These are phyloP conservation scores for Drosophila formosana DNA, from an alignment of 2,888 invertebrate genomes.

Conservation along the genomic window DNA sequence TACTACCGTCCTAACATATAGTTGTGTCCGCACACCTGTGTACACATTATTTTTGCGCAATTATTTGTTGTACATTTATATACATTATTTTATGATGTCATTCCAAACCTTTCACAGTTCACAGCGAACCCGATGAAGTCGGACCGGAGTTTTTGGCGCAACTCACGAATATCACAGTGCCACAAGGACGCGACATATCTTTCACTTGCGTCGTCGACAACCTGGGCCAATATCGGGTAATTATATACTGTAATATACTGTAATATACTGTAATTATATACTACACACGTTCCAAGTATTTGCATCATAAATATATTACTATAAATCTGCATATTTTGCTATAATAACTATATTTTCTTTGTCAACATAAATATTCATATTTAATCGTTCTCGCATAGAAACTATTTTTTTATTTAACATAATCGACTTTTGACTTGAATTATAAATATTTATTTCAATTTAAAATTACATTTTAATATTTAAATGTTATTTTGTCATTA, in stretches of 20 bases:
- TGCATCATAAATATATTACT: no score
- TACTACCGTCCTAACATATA: neutral
- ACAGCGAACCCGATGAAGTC: slow-evolving; percentile 88
- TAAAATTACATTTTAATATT: no score
- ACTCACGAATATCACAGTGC: slow-evolving; percentile 94
- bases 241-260: no score
- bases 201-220: slow-evolving; percentile 97
- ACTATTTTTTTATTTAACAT: no score
- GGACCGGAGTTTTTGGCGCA: slow-evolving; percentile 94
- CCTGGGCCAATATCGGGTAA: slow-evolving; percentile 93
- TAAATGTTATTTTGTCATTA: no score
- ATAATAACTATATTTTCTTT: neutral
- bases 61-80: slow-evolving; percentile 8
- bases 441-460: no score
- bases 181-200: slow-evolving; percentile 94
- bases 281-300: no score
- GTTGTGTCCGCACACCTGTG: slow-evolving; percentile 27
- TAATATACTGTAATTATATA: slow-evolving; percentile 87
- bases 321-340: no score
- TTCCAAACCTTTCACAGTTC: slow-evolving; percentile 87
- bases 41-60: slow-evolving; percentile 9
- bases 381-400: no score
- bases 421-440: no score
- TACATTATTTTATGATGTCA: slow-evolving; percentile 1
- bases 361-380: no score